Conservation (phyloP, 2,113 vertebrate genomes). For the Stercorarius parasiticus region DNA sequence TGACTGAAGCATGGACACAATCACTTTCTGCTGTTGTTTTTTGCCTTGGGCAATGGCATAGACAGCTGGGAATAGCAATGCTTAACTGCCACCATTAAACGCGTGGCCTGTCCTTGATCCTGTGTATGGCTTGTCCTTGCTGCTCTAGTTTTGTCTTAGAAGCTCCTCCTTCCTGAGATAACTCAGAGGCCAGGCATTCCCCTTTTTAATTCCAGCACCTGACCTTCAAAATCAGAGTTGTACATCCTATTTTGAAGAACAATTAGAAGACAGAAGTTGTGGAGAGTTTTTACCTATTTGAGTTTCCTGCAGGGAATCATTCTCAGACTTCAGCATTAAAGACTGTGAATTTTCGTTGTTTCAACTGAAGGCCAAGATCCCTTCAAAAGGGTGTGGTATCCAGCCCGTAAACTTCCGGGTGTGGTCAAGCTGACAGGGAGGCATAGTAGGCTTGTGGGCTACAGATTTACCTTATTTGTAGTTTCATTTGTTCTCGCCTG, state of each 20-base stretch:
- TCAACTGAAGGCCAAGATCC: not conserved
- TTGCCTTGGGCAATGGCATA: not conserved
- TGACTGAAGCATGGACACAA: accelerated
- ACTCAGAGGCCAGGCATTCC: not conserved
- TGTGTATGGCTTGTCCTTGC: not conserved
- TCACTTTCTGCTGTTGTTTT: not conserved
- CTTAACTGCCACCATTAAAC: not conserved
- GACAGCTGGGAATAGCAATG: not conserved
- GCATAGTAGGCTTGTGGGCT: not conserved
- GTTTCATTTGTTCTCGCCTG: not conserved
- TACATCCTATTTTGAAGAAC: not conserved
- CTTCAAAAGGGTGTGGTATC: not conserved
- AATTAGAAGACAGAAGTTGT: not conserved
- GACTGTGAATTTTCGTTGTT: not conserved
- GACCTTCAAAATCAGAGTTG: not conserved
- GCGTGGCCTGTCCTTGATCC: not conserved
- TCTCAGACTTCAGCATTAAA: not conserved
- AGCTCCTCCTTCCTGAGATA: not conserved
- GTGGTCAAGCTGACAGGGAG: not conserved
- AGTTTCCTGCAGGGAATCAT: not conserved
- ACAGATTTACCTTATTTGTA: not conserved
- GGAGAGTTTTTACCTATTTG: not conserved
- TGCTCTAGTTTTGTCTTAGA: not conserved
- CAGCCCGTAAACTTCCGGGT: not conserved
- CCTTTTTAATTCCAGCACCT: not conserved